phyloP scores from a whole-genome alignment of 1,140 invertebrate species.

The Heterodera schachtii region DNA sequence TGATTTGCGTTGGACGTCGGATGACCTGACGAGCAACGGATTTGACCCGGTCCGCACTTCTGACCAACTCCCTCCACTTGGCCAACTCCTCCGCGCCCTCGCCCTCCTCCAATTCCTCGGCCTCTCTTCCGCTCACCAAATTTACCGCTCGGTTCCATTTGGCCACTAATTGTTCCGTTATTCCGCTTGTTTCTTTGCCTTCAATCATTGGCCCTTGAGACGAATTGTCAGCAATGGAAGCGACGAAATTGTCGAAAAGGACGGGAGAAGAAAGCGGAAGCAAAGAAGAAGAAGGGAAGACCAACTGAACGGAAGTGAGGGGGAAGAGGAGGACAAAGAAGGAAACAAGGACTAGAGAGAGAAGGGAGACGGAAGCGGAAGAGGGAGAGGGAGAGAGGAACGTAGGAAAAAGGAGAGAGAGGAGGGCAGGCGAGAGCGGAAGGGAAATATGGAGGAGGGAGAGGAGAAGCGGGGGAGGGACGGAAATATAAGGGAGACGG shows the following conservation, averaged over 20 bases:
- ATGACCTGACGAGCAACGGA: constrained; percentile 15
- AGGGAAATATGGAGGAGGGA: too few relatives aligned
- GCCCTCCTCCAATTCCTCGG: not conserved
- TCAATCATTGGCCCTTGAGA: constrained; percentile 8
- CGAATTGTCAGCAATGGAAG: constrained; percentile 13
- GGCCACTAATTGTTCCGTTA: not conserved
- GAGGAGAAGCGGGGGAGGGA: not conserved
- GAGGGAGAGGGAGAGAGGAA: too few relatives aligned
- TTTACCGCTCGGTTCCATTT: constrained; percentile 18
- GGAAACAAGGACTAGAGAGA: not conserved
- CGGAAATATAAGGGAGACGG: not conserved
- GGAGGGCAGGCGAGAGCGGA: too few relatives aligned
- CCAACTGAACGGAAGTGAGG: not conserved
- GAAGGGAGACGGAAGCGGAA: not conserved
- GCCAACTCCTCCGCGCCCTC: not conserved
- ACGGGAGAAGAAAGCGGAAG: not conserved
- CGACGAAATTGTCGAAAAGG: constrained; percentile 20
- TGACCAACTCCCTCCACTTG: constrained; percentile 9
- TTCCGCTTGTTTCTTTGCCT: too few relatives aligned
- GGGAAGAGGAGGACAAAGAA: not conserved
- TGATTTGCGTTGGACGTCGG: not conserved
- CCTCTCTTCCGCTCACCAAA: constrained; percentile 8
- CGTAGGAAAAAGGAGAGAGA: too few relatives aligned
- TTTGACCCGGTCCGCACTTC: constrained; percentile 10
- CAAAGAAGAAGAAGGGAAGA: not conserved